A percentile compares a stretch with the other conserved stretches of the same genome.
phyloP scores from a whole-genome alignment of 2,797 vertebrate species.

The Neosilurus hyrtlii region DNA sequence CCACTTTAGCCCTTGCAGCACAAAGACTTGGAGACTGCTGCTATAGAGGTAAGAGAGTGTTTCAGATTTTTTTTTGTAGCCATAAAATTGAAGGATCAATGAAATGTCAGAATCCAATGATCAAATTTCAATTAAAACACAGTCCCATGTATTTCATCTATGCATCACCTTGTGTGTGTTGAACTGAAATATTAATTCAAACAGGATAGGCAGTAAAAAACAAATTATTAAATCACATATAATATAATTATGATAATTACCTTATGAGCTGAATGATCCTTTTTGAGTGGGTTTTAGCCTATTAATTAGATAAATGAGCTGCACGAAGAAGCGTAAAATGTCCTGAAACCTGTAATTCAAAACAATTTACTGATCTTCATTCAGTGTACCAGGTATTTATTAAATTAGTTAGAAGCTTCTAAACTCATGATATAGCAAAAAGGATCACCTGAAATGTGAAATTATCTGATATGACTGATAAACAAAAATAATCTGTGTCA shows the following conservation, averaged over 20 bases:
- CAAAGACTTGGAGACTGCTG: conserved; percentile 73
- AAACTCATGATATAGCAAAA: background rate
- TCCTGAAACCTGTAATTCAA: background rate
- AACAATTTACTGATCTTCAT: background rate
- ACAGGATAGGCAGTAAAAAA: background rate
- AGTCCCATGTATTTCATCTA: background rate
- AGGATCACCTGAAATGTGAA: background rate
- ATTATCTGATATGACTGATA: background rate
- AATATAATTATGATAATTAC: background rate
- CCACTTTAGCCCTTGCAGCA: conserved; percentile 68
- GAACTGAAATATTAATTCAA: background rate
- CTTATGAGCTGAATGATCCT: background rate
- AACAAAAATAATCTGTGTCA: background rate
- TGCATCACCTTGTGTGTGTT: background rate
- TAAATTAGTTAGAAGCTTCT: background rate
- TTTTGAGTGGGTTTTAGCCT: background rate
- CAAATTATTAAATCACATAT: no score
- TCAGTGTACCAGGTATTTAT: background rate
- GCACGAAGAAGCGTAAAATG: background rate
- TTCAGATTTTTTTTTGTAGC: background rate
- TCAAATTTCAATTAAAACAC: background rate
- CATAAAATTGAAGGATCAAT: background rate
- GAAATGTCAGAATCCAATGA: background rate
- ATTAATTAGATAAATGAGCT: background rate
- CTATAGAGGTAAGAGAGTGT: conserved; percentile 69